These are phyloP conservation scores for Galeruca laticollis DNA, from an alignment of 2,888 invertebrate genomes.

Conservation along the genomic window DNA sequence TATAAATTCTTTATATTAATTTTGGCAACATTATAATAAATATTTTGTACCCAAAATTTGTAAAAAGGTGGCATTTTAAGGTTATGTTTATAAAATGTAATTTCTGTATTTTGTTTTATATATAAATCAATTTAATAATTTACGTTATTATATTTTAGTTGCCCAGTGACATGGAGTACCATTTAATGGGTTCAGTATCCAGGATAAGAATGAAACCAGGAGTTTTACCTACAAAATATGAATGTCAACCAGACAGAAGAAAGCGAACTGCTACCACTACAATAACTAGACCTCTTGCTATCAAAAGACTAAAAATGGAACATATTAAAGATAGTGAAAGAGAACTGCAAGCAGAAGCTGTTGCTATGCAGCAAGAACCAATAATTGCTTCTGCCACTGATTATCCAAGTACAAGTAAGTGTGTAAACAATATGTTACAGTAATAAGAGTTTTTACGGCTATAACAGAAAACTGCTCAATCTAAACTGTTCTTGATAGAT, in stretches of 20 bases:
- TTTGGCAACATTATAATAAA: too few relatives aligned
- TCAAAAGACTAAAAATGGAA: conserved; percentile 15
- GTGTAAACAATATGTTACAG: background rate
- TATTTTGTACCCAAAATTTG: too few relatives aligned
- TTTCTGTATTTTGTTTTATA: background rate
- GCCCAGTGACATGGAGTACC: conserved; percentile 27
- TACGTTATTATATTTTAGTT: conserved; percentile 9
- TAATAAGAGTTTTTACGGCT: background rate
- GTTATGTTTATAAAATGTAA: background rate
- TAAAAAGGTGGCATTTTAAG: too few relatives aligned
- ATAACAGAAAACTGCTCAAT: too few relatives aligned
- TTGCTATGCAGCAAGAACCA: background rate
- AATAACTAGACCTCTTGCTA: conserved; percentile 3
- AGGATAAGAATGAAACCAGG: conserved; percentile 18
- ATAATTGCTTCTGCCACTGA: background rate
- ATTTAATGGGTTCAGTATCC: conserved; percentile 21
- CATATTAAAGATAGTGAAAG: conserved; percentile 7
- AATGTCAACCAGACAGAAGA: conserved; percentile 17
- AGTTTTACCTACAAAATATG: conserved; percentile 21
- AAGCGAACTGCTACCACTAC: too few relatives aligned
- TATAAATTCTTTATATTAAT: background rate
- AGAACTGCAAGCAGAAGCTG: conserved; percentile 14
- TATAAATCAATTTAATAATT: background rate
- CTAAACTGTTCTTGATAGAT: too few relatives aligned
- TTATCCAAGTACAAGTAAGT: background rate